phyloP scores from a whole-genome alignment of 2,113 vertebrate species.

The Clarias gariepinus region DNA sequence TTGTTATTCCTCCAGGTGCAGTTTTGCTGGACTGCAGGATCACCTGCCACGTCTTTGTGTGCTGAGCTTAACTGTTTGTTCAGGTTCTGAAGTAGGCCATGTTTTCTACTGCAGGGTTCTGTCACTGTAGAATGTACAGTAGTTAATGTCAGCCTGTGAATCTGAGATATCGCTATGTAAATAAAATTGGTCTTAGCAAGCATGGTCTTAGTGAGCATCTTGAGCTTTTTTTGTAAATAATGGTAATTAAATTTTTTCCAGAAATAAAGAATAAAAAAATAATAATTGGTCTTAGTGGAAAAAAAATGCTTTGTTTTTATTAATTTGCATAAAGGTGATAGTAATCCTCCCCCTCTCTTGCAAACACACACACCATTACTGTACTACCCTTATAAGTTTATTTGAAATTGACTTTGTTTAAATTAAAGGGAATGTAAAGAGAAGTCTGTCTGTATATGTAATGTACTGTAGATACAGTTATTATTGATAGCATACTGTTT shows the following conservation, averaged over 20 bases:
- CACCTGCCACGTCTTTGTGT: not conserved
- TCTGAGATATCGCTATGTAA: constrained; percentile 64
- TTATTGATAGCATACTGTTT: not conserved
- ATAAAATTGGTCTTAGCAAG: constrained; percentile 66
- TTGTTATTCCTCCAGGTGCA: not conserved
- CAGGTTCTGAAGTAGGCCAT: not conserved
- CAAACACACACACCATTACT: not conserved
- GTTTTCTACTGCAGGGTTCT: not conserved
- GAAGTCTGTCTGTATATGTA: not conserved
- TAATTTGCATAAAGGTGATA: too few species aligned
- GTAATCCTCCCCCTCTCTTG: too few species aligned
- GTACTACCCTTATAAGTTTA: not conserved
- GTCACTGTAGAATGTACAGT: not conserved
- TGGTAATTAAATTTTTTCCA: too few species aligned
- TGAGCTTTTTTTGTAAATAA: too few species aligned
- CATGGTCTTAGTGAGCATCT: constrained; percentile 46
- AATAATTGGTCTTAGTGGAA: constrained; percentile 61
- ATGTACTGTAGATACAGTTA: not conserved
- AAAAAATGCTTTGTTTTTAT: not conserved
- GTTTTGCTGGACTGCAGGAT: not conserved
- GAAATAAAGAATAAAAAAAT: too few species aligned
- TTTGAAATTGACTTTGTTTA: not conserved
- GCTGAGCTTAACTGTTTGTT: not conserved
- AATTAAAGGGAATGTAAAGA: not conserved
- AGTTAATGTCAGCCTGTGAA: constrained; percentile 47